Evolutionary conservation across 2,797 vertebrate genomes (phyloP).

Genomic region (Peromyscus eremicus): DNA sequence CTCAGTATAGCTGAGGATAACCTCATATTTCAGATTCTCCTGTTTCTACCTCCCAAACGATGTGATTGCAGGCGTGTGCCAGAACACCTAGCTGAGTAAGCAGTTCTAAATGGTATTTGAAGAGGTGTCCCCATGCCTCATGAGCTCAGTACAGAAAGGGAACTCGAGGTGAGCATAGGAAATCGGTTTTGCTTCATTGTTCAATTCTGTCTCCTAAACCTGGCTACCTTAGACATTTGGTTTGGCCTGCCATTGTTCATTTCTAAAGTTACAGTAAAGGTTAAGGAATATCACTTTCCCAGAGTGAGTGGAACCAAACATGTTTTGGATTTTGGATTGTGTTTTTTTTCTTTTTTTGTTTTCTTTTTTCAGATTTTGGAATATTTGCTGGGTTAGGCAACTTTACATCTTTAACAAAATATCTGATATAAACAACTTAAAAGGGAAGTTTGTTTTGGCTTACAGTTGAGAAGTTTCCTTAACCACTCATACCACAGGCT

Average conservation of each 20-base stretch:
- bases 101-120: slow-evolving; percentile 17
- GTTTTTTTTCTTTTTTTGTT: neutral
- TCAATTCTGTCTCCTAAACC: neutral
- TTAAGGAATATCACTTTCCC: neutral
- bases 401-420: neutral
- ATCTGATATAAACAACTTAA: neutral
- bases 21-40: neutral
- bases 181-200: slow-evolving; percentile 11
- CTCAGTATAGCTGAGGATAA: neutral
- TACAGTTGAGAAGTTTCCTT: neutral
- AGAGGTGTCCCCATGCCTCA: neutral
- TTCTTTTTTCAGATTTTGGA: neutral
- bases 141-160: neutral
- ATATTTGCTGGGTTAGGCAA: neutral
- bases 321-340: neutral
- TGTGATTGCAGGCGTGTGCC: neutral
- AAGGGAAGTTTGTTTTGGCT: neutral
- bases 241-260: slow-evolving; percentile 2
- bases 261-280: neutral
- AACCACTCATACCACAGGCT: neutral
- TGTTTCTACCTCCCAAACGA: neutral
- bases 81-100: neutral
- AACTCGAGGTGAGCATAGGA: neutral
- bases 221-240: neutral
- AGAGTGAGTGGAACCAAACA: neutral